These are phyloP conservation scores for Acleris sparsana DNA, from an alignment of 2,888 invertebrate species.

Conservation along the genomic window DNA sequence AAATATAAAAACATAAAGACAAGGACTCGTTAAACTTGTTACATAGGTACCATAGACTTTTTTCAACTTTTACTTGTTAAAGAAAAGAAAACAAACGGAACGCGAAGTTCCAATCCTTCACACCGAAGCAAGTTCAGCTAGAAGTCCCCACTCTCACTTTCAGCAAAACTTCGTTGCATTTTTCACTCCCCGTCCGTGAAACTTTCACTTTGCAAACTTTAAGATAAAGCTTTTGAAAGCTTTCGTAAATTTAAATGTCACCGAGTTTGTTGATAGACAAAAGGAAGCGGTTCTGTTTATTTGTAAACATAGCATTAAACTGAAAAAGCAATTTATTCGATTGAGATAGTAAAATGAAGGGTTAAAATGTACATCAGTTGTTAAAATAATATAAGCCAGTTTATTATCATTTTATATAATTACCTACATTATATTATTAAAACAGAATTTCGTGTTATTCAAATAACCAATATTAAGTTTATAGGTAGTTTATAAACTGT, in stretches of 20 bases:
- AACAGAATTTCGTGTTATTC: no score
- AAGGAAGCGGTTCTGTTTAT: background rate
- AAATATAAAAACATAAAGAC: no score
- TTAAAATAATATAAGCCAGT: background rate
- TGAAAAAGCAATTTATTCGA: no score
- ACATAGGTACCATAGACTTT: no score
- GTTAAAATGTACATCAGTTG: no score
- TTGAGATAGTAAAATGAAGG: no score
- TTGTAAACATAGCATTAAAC: background rate
- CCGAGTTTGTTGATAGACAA: slow-evolving; percentile 35
- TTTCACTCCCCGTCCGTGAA: slow-evolving; percentile 63
- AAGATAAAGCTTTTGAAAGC: slow-evolving; percentile 48
- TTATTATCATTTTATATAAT: no score
- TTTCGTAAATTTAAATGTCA: slow-evolving; percentile 43
- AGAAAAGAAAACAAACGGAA: background rate
- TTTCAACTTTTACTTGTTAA: background rate
- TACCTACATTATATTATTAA: no score
- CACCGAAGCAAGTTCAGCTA: slow-evolving; percentile 41
- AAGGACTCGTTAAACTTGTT: no score
- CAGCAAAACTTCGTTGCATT: slow-evolving; percentile 69
- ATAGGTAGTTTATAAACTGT: no score
- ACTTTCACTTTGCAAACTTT: slow-evolving; percentile 71
- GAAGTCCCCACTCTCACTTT: slow-evolving; percentile 66
- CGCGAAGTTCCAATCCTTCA: slow-evolving; percentile 21
- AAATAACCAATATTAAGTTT: no score